A percentile compares a stretch with the other conserved stretches of the same genome.
Evolutionary conservation across 2,113 vertebrate genomes (phyloP).

Genomic region (Drymodes brunneopygia): DNA sequence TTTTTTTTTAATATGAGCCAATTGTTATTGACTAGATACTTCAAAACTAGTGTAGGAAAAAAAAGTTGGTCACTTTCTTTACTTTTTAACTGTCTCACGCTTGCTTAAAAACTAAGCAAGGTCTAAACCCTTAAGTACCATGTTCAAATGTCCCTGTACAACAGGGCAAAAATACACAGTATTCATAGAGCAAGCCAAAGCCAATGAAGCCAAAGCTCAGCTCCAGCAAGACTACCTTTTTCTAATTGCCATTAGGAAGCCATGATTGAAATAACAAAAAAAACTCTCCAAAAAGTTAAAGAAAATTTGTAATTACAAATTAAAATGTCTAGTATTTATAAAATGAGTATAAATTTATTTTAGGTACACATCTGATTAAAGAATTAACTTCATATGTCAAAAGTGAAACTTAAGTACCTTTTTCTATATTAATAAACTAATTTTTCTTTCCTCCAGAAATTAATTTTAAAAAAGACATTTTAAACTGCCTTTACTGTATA

Average conservation of each 20-base stretch:
- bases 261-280: not conserved
- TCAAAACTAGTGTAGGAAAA: not conserved
- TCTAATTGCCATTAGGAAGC: not conserved
- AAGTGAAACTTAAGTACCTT: conserved; percentile 22
- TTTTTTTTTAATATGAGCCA: not conserved
- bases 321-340: not conserved
- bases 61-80: not conserved
- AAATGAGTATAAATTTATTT: not conserved
- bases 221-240: not conserved
- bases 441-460: conserved; percentile 37
- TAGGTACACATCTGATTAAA: not conserved
- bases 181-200: not conserved
- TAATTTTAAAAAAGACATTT: conserved; percentile 31
- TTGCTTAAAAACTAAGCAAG: not conserved
- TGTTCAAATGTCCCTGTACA: not conserved
- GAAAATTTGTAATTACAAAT: not conserved
- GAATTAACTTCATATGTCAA: conserved; percentile 13
- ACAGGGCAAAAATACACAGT: not conserved
- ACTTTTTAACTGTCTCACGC: not conserved
- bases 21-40: not conserved
- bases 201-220: not conserved
- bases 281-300: not conserved
- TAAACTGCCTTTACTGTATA: conserved; percentile 10
- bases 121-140: not conserved
- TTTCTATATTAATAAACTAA: conserved; percentile 6